Evolutionary conservation across 2,797 vertebrate species (phyloP).

Genomic region (Pristis pectinata): DNA sequence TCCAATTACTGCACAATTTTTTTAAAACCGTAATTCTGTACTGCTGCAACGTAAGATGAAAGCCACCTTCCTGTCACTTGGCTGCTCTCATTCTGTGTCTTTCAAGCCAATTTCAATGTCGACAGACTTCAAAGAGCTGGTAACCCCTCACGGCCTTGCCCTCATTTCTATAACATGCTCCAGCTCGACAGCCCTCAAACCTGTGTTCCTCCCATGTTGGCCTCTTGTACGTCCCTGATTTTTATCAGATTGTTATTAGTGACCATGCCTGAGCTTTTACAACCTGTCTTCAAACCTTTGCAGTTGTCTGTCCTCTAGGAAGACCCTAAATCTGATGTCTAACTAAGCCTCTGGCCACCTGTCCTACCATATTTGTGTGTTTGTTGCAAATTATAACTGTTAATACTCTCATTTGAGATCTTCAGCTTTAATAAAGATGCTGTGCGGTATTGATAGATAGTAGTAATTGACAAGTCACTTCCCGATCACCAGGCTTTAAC

Average conservation of each 20-base stretch:
- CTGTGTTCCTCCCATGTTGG: too few species aligned
- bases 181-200: too few species aligned
- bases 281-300: not conserved
- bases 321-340: not conserved
- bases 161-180: too few species aligned
- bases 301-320: not conserved
- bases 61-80: not conserved
- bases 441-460: not conserved
- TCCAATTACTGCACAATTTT: not conserved
- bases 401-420: too few species aligned
- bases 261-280: not conserved
- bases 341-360: too few species aligned
- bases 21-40: not conserved
- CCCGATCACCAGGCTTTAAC: not conserved
- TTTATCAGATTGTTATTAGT: not conserved
- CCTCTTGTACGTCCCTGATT: too few species aligned
- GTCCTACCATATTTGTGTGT: too few species aligned
- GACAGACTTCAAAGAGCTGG: too few species aligned
- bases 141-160: not conserved
- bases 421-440: too few species aligned
- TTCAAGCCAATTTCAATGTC: not conserved
- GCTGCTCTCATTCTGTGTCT: not conserved
- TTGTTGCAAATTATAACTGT: too few species aligned
- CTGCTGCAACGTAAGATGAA: not conserved
- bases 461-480: not conserved